Base-by-base conservation (phyloP, 2,888 invertebrate species). In the Tholera decimalis region DNA sequence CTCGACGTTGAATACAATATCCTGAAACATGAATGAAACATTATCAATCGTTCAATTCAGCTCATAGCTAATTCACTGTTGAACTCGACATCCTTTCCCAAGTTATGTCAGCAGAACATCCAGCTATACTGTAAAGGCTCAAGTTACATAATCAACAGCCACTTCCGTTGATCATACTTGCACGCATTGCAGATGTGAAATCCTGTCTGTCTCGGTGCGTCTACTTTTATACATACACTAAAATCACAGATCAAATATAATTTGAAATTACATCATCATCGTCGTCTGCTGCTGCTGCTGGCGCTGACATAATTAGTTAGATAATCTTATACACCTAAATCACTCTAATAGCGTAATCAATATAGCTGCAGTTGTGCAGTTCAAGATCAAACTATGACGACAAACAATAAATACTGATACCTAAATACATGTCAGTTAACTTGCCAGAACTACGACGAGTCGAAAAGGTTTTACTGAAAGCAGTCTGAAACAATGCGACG, bases 1-100 rank as follows among this genome's bases (percentile, higher is more conserved):
- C 91, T 98, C 97, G 18, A 97, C 97, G 82, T 97, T 96, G 79
- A 96, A 96, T 44, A 92, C 88, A 79, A 95, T 86, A 73, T 95
- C 95, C 90, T 95, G 71, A 33, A 83, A 80, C 4, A 37, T 22
- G 30, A 43, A 15, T 15, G 11, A 3, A 8, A 6, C 9, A 18
- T 1, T 6, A 24, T 15, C 3, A 37, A 8, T n/a, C 3, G 20
- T n/a, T 30, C 1, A 28, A 35, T 22, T 28, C 9, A 8, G n/a
- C 5, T 0, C 5, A 18, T 20, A 13, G 2, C 9, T n/a, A 41
- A 4, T 35, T 3, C 7, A 30, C 33, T 13, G 3, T n/a, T 43
- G 5, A 11, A 11, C 11, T 15, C 18, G 11, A 8, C 9, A 22
- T 11, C 9, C 22, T 44, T 20, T 35, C 8, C 26, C 15, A 35